These are phyloP conservation scores for Drosophila tripunctata DNA, from an alignment of 2,888 invertebrate genomes.

Conservation along the genomic window DNA sequence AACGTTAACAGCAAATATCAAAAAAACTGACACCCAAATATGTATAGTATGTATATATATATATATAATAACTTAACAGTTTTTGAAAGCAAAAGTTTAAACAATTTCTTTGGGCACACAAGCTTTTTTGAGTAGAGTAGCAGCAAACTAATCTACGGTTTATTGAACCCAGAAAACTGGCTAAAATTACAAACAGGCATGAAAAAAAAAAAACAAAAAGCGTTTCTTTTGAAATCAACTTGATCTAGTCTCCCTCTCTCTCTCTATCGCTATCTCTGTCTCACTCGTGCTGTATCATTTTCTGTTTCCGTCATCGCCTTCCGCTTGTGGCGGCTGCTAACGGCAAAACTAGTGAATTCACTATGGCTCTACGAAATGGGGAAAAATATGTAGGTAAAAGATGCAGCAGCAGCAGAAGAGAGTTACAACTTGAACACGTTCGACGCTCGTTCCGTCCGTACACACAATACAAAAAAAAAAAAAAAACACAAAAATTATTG, in stretches of 20 bases:
- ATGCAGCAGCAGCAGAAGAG: conserved; percentile 4
- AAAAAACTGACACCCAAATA: neutral
- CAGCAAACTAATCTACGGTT: conserved; percentile 38
- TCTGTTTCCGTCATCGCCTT: neutral
- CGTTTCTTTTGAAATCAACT: conserved; percentile 8
- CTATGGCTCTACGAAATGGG: conserved; percentile 12
- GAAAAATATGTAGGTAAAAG: neutral
- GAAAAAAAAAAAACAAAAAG: conserved; percentile 44
- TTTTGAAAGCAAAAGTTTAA: conserved; percentile 33
- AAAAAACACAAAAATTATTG: neutral
- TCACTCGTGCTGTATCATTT: no score
- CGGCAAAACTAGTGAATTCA: conserved; percentile 62
- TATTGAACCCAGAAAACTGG: conserved; percentile 52
- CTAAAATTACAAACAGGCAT: conserved; percentile 43
- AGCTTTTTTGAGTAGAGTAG: neutral
- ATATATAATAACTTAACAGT: no score
- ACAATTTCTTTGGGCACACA: conserved; percentile 15
- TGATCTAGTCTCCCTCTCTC: neutral
- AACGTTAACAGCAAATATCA: conserved; percentile 1
- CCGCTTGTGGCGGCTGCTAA: conserved; percentile 26
- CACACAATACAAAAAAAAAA: conserved; percentile 3
- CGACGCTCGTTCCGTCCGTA: no score
- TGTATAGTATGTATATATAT: no score
- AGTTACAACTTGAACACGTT: conserved; percentile 50
- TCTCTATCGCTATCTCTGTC: neutral